Evolutionary conservation across 1,140 invertebrate genomes (phyloP), one percentile per base, ranked within the genome.

Genomic region (Leptinotarsa texana): DNA sequence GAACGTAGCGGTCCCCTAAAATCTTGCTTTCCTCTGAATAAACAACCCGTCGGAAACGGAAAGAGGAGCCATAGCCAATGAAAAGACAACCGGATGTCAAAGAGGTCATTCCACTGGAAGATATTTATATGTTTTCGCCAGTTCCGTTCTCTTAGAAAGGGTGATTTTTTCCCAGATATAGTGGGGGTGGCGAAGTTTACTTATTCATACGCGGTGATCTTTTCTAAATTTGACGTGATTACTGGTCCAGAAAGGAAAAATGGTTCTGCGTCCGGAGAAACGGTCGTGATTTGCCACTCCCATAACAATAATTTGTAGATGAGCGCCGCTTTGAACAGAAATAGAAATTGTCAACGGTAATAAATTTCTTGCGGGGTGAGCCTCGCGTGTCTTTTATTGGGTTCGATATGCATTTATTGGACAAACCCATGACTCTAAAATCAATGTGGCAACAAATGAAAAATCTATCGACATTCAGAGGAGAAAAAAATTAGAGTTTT

Each of bases 61-160:
- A 80, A 79, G 73, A 76, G 72, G 76, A 48, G 70, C 74, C 74
- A 74, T 73, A 80, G 73, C 79, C 79, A 80, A 79, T 80, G 75
- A 73, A 69, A 78, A 77, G 76, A 80, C 75, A 77, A 78, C 79
- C 79, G 79, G 79, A 80, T 79, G 79, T 79, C 78, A 80, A 79
- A 80, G 79, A 79, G 78, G 79, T 80, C 79, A 80, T 80, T 80
- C 79, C 78, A 78, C 78, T 80, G 79, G 79, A 80, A 80, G 79
- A 79, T 80, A 80, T 80, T 80, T 80, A 80, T 80, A 80, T 79
- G 76, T 80, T 80, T 79, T 78, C 71, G 78, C 74, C 74, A 63
- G 78, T 76, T 78, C 76, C 74, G 74, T 62, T 66, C 63, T 66
- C 63, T 62, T 72, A 62, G 73, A 67, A 74, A 80, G 79, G 79